A percentile compares a stretch with the other conserved stretches of the same genome.
These are phyloP conservation scores for Chaetophractus vellerosus DNA, from an alignment of 2,797 vertebrate genomes.

Conservation along the genomic window DNA sequence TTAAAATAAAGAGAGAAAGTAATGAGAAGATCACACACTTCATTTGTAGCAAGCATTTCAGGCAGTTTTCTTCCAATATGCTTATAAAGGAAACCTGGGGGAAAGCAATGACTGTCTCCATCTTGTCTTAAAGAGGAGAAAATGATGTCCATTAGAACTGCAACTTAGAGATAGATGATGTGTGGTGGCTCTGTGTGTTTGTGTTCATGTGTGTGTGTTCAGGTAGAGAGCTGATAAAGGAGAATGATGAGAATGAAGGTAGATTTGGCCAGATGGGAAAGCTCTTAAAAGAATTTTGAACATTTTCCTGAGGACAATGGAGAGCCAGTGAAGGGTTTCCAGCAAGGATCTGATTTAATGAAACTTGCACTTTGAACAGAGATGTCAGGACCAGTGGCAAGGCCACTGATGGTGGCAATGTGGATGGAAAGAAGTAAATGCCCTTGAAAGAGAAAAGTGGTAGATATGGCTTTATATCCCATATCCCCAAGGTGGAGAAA, in stretches of 20 bases:
- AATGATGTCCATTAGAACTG: not conserved
- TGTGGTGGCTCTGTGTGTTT: not conserved
- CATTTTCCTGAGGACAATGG: not conserved
- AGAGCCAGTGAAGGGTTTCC: not conserved
- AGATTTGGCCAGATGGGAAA: not conserved
- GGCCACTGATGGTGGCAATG: not conserved
- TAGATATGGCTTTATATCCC: not conserved
- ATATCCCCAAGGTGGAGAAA: not conserved
- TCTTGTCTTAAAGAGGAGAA: not conserved
- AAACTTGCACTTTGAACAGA: not conserved
- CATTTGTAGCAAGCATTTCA: slow-evolving; percentile 69
- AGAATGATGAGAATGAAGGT: not conserved
- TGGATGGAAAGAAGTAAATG: not conserved
- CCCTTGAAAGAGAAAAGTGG: not conserved
- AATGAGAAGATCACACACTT: slow-evolving; percentile 77
- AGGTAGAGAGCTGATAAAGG: not conserved
- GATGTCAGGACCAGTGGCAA: not conserved
- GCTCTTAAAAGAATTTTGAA: not conserved
- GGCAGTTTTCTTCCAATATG: slow-evolving; percentile 59
- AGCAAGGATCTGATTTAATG: not conserved
- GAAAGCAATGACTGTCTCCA: not conserved
- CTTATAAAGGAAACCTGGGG: slow-evolving; percentile 55
- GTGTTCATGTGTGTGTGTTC: not conserved
- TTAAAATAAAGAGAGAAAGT: slow-evolving; percentile 79
- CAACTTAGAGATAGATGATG: not conserved